Evolutionary conservation across 2,888 invertebrate species (phyloP).

Genomic region (Latheticus oryzae): DNA sequence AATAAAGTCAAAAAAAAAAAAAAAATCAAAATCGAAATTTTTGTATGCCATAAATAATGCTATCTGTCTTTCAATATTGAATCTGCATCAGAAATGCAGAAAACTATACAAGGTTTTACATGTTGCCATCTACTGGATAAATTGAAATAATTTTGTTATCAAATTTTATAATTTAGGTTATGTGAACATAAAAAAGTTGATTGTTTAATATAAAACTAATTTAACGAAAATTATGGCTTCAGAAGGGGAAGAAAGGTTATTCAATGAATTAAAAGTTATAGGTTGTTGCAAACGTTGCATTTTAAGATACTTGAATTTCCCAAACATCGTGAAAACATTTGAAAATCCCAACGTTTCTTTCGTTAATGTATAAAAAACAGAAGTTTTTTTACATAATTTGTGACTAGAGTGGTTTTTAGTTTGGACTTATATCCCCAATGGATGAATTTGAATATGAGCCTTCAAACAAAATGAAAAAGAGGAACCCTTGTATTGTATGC

Average conservation of each 20-base stretch:
- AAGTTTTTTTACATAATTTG: neutral
- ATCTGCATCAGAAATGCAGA: too few species aligned
- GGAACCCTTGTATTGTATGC: constrained; percentile 19
- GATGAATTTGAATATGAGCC: constrained; percentile 14
- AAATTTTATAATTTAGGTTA: too few species aligned
- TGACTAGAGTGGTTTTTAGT: constrained; percentile 1
- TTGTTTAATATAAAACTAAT: too few species aligned
- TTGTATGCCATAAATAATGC: too few species aligned
- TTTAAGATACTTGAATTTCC: constrained; percentile 10
- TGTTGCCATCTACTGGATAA: too few species aligned
- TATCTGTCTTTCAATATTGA: too few species aligned
- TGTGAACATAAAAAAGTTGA: too few species aligned
- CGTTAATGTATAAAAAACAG: constrained; percentile 22
- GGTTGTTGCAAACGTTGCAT: constrained; percentile 26
- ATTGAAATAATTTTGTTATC: too few species aligned
- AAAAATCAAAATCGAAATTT: too few species aligned
- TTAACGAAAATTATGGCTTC: constrained; percentile 10
- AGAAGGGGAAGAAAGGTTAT: constrained; percentile 7
- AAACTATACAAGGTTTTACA: too few species aligned
- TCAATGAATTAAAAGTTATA: constrained; percentile 15
- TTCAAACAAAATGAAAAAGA: constrained; percentile 1
- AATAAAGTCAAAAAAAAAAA: too few species aligned
- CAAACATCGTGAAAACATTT: constrained; percentile 5
- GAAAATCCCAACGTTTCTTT: constrained; percentile 12
- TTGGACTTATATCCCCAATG: constrained; percentile 13